These are phyloP conservation scores for Cydia splendana DNA, from an alignment of 1,140 invertebrate species.

Conservation along the genomic window DNA sequence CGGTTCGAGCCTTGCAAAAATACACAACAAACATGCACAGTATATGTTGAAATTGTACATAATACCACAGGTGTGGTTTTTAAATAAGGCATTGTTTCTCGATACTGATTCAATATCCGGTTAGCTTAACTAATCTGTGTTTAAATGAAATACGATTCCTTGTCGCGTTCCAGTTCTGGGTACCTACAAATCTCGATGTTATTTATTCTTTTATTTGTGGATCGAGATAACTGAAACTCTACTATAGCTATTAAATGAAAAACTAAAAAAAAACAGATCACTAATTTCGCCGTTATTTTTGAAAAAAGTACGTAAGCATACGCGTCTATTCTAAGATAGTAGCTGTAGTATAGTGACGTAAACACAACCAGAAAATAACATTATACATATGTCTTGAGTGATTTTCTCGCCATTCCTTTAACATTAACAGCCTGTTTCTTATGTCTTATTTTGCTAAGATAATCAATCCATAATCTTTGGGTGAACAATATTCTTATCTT, in stretches of 20 bases:
- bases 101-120: constrained; percentile 21
- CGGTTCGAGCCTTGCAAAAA: constrained; percentile 72
- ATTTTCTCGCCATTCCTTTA: too few species aligned
- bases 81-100: constrained; percentile 22
- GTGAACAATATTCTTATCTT: not conserved
- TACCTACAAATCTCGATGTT: not conserved
- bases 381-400: too few species aligned
- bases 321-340: too few species aligned
- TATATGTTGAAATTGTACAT: constrained; percentile 51
- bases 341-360: too few species aligned
- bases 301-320: too few species aligned
- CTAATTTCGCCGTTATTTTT: too few species aligned
- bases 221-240: not conserved
- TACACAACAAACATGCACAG: constrained; percentile 69
- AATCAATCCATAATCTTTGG: not conserved
- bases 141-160: constrained; percentile 12
- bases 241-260: too few species aligned
- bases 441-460: not conserved
- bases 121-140: not conserved
- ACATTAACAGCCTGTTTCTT: not conserved
- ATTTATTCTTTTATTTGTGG: not conserved
- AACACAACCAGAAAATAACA: too few species aligned
- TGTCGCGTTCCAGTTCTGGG: not conserved
- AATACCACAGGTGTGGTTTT: constrained; percentile 32
- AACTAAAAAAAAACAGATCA: too few species aligned